Evolutionary conservation across 2,888 invertebrate species (phyloP).

Genomic region (Pilophorus perplexus): DNA sequence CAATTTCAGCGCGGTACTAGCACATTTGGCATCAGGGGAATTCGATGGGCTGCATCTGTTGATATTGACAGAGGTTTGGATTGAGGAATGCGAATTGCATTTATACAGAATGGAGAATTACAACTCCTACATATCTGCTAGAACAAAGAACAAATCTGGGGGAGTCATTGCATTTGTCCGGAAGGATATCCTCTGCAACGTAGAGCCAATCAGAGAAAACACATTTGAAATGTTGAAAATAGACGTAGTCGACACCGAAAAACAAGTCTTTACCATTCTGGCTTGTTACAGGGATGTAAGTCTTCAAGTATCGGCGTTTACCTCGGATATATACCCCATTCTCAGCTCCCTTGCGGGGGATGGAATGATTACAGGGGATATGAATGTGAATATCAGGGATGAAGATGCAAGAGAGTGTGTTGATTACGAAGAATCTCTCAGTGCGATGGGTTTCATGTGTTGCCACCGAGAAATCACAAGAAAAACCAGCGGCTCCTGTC

Average conservation of each 20-base stretch:
- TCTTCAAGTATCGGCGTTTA: background rate
- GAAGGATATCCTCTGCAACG: background rate
- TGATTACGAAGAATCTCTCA: background rate
- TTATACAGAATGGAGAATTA: background rate
- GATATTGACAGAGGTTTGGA: background rate
- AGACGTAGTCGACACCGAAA: background rate
- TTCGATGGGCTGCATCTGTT: no score
- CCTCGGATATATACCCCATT: background rate
- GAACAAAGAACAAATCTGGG: background rate
- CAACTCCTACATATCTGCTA: background rate
- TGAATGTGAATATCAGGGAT: background rate
- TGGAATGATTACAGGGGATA: background rate
- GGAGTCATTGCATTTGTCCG: background rate
- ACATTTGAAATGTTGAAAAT: background rate
- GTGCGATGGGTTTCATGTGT: background rate
- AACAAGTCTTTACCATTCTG: background rate
- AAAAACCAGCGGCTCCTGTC: background rate
- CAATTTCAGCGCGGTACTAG: no score
- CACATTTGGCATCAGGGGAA: no score
- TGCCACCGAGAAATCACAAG: background rate
- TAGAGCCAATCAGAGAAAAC: background rate
- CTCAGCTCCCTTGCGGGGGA: background rate
- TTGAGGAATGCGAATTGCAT: background rate
- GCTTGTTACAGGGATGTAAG: background rate
- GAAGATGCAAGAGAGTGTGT: background rate